These are phyloP conservation scores for Xenotilapia longispinis DNA, from an alignment of 2,113 vertebrate species.

Conservation along the genomic window DNA sequence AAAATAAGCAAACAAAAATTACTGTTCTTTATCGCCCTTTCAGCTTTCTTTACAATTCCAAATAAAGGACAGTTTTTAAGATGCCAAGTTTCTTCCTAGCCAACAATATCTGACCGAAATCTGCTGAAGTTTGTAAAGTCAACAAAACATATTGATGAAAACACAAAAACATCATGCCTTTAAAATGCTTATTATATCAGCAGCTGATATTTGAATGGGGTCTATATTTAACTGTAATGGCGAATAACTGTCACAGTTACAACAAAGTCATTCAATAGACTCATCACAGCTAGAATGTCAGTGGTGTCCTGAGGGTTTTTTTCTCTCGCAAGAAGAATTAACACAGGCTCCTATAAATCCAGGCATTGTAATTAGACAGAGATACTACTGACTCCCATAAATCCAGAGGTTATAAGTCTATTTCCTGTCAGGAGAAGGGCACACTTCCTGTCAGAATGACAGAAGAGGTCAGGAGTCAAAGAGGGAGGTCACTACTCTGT, in stretches of 20 bases:
- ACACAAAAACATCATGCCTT: neutral
- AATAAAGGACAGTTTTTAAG: neutral
- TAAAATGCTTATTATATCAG: neutral
- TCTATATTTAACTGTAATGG: neutral
- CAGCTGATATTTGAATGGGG: neutral
- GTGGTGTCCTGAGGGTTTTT: constrained; percentile 17
- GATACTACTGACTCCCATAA: constrained; percentile 37
- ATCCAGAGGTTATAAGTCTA: constrained; percentile 34
- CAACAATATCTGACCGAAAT: neutral
- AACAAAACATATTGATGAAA: neutral
- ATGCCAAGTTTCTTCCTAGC: neutral
- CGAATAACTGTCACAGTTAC: neutral
- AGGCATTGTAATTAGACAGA: constrained; percentile 52
- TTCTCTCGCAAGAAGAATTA: constrained; percentile 40
- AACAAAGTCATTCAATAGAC: constrained; percentile 14
- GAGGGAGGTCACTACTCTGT: constrained; percentile 46
- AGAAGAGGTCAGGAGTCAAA: constrained; percentile 35
- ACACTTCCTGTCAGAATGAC: constrained; percentile 48
- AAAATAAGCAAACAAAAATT: neutral
- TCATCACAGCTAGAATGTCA: constrained; percentile 44
- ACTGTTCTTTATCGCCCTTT: neutral
- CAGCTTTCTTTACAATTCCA: neutral
- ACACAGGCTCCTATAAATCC: constrained; percentile 45
- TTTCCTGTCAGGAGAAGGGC: constrained; percentile 36
- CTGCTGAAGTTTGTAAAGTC: neutral